Evolutionary conservation across 2,888 invertebrate species (phyloP).

Genomic region (Noctua comes): DNA sequence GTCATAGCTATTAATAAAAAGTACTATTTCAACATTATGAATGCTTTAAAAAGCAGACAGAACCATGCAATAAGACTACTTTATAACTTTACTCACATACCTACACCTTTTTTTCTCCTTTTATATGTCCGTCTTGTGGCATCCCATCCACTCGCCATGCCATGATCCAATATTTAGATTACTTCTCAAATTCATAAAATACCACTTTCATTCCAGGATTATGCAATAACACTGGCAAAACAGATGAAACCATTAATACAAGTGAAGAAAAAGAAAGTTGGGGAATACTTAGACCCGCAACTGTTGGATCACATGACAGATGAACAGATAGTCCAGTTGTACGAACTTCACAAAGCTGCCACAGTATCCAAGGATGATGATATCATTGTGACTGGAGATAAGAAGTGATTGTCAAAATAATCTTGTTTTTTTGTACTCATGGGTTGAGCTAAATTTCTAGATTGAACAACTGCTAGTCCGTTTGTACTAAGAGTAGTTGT

Average conservation of each 20-base stretch:
- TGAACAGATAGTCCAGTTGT: constrained; percentile 96
- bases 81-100: not conserved
- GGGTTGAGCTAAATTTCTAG: constrained; percentile 2
- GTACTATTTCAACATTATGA: not conserved
- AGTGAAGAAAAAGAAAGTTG: constrained; percentile 90
- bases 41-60: not conserved
- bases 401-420: constrained; percentile 37
- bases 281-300: constrained; percentile 91
- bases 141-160: not conserved
- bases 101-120: not conserved
- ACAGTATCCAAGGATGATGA: constrained; percentile 73
- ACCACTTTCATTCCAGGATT: constrained; percentile 90
- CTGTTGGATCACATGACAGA: constrained; percentile 93
- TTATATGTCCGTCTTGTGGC: not conserved
- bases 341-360: constrained; percentile 94
- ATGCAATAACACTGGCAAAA: constrained; percentile 93
- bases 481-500: not conserved
- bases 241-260: constrained; percentile 93
- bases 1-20: not conserved
- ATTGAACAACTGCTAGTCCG: not conserved
- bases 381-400: constrained; percentile 33
- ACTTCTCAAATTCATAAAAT: not conserved
- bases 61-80: not conserved
- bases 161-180: not conserved
- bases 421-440: constrained; percentile 7